Conservation (phyloP, 2,797 vertebrate species). For the Chaetophractus vellerosus region DNA sequence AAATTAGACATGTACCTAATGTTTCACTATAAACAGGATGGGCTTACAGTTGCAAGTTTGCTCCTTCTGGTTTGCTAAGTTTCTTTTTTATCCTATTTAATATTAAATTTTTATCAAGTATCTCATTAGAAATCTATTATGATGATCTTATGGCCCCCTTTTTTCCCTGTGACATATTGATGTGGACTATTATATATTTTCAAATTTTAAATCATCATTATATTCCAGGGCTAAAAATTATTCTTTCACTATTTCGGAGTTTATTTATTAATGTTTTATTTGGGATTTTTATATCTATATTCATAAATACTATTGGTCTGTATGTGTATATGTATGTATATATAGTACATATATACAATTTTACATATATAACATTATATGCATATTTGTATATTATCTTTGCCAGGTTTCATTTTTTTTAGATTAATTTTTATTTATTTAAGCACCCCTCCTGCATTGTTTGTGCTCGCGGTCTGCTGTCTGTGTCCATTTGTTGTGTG, state of each 20-base stretch:
- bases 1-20: background rate
- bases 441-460: too few species aligned
- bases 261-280: slow-evolving; percentile 44
- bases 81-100: background rate
- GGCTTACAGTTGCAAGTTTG: background rate
- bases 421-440: too few species aligned
- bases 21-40: background rate
- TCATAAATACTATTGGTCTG: slow-evolving; percentile 3
- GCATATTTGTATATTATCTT: background rate
- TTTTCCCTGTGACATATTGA: background rate
- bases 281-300: slow-evolving; percentile 8
- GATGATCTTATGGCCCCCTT: background rate
- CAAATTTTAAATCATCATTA: background rate
- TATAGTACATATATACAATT: background rate
- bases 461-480: too few species aligned
- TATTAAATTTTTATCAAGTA: slow-evolving; percentile 3
- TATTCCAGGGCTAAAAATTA: slow-evolving; percentile 40
- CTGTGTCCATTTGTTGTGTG: too few species aligned
- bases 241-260: slow-evolving; percentile 55
- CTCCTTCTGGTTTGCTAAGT: background rate
- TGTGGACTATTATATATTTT: background rate
- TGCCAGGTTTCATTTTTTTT: slow-evolving; percentile 4
- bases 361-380: background rate
- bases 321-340: background rate
- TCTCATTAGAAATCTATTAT: background rate